Conservation (phyloP, 2,888 invertebrate genomes). For the Ichneumoninae sp. region DNA sequence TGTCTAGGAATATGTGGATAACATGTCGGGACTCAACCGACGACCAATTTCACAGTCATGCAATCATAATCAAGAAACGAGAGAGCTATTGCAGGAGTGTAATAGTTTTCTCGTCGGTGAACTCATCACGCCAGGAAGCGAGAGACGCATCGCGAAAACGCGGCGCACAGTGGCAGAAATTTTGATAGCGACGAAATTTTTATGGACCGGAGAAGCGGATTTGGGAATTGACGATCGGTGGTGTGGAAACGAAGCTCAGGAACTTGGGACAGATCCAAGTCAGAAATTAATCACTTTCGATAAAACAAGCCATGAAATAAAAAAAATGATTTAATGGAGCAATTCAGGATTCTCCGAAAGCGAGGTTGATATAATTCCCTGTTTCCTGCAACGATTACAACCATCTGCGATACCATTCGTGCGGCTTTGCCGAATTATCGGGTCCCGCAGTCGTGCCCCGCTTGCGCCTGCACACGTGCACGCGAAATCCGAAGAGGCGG, state of each 20-base stretch:
- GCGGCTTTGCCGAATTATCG: slow-evolving; percentile 6
- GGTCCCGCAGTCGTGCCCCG: slow-evolving; percentile 11
- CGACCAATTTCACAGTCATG: slow-evolving; percentile 81
- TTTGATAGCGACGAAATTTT: background rate
- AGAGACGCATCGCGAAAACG: slow-evolving; percentile 47
- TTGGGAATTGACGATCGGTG: background rate
- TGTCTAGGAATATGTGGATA: slow-evolving; percentile 7
- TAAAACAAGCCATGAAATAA: background rate
- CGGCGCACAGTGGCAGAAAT: slow-evolving; percentile 31
- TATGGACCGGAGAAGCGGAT: no score
- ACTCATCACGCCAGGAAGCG: slow-evolving; percentile 58
- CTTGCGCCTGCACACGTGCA: slow-evolving; percentile 51
- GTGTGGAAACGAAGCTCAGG: background rate
- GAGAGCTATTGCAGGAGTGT: slow-evolving; percentile 66
- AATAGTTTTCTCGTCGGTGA: slow-evolving; percentile 75
- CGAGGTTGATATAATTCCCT: slow-evolving; percentile 66
- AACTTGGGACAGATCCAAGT: background rate
- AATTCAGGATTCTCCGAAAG: slow-evolving; percentile 2
- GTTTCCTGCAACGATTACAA: slow-evolving; percentile 75
- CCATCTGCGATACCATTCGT: slow-evolving; percentile 66
- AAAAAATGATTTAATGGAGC: background rate
- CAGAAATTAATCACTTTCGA: background rate
- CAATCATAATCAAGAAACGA: slow-evolving; percentile 80
- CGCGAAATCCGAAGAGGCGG: slow-evolving; percentile 58
- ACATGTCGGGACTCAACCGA: slow-evolving; percentile 60